Evolutionary conservation across 2,797 vertebrate species (phyloP).

Genomic region (Spizella passerina): DNA sequence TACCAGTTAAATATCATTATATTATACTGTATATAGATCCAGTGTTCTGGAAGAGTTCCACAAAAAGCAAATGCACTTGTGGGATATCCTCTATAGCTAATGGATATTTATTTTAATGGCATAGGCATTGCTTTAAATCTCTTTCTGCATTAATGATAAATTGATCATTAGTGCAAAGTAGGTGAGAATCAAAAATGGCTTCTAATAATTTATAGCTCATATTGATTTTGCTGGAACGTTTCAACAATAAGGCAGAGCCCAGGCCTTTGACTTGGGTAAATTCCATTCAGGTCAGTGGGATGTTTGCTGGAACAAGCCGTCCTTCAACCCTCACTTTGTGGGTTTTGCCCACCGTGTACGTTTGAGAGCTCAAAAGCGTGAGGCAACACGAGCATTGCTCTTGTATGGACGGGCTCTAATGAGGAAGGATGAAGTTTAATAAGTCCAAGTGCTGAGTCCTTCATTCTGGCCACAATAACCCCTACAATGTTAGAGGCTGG

Average conservation of each 20-base stretch:
- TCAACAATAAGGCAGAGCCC: not conserved
- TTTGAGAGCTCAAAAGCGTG: not conserved
- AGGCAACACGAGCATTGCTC: not conserved
- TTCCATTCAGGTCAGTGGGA: not conserved
- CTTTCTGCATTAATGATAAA: slow-evolving; percentile 17
- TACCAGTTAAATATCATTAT: slow-evolving; percentile 7
- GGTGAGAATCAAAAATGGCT: slow-evolving; percentile 4
- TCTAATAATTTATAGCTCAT: not conserved
- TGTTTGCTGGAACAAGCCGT: not conserved
- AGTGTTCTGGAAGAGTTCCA: not conserved
- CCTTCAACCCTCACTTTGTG: not conserved
- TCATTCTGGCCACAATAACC: not conserved
- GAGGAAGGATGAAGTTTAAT: not conserved
- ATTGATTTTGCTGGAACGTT: slow-evolving; percentile 6
- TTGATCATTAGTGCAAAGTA: not conserved
- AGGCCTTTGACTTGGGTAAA: not conserved
- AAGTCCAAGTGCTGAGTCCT: not conserved
- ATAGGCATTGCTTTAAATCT: not conserved
- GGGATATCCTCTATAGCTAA: not conserved
- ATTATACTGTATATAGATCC: not conserved
- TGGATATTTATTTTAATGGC: slow-evolving; percentile 1
- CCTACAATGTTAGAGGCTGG: not conserved
- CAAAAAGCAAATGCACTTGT: not conserved
- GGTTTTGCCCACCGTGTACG: fast-evolving
- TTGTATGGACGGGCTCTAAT: not conserved